Base-by-base conservation (phyloP, 2,888 invertebrate species). In the Teleogryllus oceanicus region DNA sequence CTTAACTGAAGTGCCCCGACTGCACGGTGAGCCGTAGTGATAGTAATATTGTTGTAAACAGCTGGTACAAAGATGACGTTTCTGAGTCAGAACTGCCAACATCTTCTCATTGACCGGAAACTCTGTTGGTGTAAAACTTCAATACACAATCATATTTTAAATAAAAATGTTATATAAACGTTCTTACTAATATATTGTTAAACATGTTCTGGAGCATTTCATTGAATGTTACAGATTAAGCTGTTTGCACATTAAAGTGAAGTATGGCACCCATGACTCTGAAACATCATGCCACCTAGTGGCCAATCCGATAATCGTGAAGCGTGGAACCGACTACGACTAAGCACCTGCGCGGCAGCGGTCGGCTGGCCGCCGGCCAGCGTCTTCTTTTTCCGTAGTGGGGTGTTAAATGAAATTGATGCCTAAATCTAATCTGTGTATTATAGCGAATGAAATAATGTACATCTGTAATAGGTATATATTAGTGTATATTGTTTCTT, bases 1-100 rank as follows among this genome's bases (percentile, higher is more conserved):
- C 49, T n/a, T 76, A 77, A 21, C 24, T 76, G 5, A 81, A 75
- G 77, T 75, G 84, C 10, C 78, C 82, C n/a, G 62, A 62, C 62
- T 18, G 62, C 62, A 62, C 62, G 16, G 16, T 62, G 62, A 62
- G 11, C 62, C 62, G 62, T 16, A 13, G 16, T 62, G 16, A n/a
- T 62, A 13, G 62, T 62, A n/a, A 62, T 62, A n/a, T n/a, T 62
- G 62, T 62, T 18, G 62, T 37, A 37, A 37, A 37, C 37, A 37
- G 62, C n/a, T 62, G n/a, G 13, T 62, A 18, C 62, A n/a, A 13
- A 62, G 62, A 62, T 62, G 62, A 62, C 62, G 62, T 62, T 18
- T 62, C n/a, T 62, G 62, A 62, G 0, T 13, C 62, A 62, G 62
- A 62, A 13, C 62, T 11, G 62, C n/a, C 37, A 37, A 37, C 37